A percentile compares a stretch with the other conserved stretches of the same genome.
These are phyloP conservation scores for Podargus strigoides DNA, from an alignment of 2,797 vertebrate genomes.

Conservation along the genomic window DNA sequence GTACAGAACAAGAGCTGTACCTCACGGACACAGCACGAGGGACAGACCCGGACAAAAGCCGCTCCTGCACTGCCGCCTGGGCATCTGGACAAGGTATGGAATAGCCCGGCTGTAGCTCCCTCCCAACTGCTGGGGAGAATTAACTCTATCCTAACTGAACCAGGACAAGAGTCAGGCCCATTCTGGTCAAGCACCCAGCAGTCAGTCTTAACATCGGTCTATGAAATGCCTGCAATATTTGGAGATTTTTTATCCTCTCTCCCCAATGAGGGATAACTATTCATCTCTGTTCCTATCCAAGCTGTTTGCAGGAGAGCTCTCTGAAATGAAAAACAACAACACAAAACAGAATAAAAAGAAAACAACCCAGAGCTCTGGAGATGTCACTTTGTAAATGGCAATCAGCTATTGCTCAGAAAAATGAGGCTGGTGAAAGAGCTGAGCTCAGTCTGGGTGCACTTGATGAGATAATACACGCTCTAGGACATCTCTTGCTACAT, in stretches of 20 bases:
- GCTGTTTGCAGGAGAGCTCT: neutral
- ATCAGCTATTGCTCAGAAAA: slow-evolving; percentile 3
- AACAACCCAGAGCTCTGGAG: neutral
- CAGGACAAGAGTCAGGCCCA: neutral
- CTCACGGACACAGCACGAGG: too few species aligned
- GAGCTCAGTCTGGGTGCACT: neutral
- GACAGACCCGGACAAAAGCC: too few species aligned
- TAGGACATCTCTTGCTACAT: neutral
- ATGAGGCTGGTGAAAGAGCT: neutral
- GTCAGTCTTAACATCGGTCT: neutral
- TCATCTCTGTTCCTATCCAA: neutral
- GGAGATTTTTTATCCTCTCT: neutral
- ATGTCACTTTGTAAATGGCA: neutral
- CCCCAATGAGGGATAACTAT: neutral
- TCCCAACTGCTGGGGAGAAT: too few species aligned
- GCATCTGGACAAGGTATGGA: too few species aligned
- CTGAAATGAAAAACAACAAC: neutral
- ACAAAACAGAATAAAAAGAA: neutral
- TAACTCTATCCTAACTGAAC: too few species aligned
- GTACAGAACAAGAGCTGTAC: too few species aligned
- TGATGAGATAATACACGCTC: neutral
- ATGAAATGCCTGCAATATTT: neutral
- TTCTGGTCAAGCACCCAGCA: neutral
- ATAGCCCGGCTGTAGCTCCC: too few species aligned
- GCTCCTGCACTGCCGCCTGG: too few species aligned